Base-by-base conservation (phyloP, 2,888 invertebrate genomes). In the Bellardia bayeri region DNA sequence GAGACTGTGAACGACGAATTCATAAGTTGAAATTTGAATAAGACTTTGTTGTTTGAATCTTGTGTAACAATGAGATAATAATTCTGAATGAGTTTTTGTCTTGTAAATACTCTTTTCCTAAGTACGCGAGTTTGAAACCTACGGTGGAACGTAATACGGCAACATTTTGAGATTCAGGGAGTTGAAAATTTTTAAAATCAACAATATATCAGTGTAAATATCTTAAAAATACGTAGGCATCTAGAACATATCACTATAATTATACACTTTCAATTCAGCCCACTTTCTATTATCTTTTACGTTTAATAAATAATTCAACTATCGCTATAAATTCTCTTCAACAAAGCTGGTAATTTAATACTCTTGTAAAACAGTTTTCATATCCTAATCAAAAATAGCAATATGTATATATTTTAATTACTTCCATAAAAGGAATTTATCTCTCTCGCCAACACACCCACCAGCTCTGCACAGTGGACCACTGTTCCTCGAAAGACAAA, bases 21-120 rank as follows among this genome's bases (percentile, higher is more conserved):
- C 78, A 79, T 82, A 74, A 82, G 75, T 82, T 83, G 6, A 76
- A 37, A 82, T 82, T 85, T 64, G 40, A 78, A 85, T 79, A 87
- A 82, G 54, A 51, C 23, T 68, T 72, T 61, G 16, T 64, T 37
- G 58, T 74, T 37, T 42, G 2, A 7, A 45, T 79, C 13, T 56
- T 58, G 11, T 74, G 42, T 64, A 45, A 81, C 80, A 74, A 80
- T 75, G 51, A 56, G 61, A 75, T 54, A 80, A 75, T 80, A 66
- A 66, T 64, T 64, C 42, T 71, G 7, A 14, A 76, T 33, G 54
- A 61, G 76, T 69, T 75, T 68, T 75, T 58, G 69, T 56, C 3
- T 23, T 76, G 16, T 49, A 40, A 61, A 23, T 61, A 45, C 1
- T 16, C 0, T 30, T 69, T 68, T 30, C 14, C 11, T 49, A 3